Percentiles rank a stretch among this genome's conserved stretches.
Evolutionary conservation across 2,888 invertebrate species (phyloP).

Genomic region (Ectemnius continuus): DNA sequence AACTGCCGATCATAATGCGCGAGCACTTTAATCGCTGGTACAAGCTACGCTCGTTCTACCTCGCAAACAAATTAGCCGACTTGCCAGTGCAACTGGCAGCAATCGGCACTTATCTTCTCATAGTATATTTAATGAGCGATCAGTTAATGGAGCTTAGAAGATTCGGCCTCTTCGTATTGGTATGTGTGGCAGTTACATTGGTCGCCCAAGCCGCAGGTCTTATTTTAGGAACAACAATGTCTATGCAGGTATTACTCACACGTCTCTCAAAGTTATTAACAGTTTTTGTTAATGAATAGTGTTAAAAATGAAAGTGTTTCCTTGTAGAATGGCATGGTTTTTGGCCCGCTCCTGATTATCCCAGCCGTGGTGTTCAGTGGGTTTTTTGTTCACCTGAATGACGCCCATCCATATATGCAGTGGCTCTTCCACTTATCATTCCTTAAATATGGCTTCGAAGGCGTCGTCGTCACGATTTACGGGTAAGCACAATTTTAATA

Average conservation of each 20-base stretch:
- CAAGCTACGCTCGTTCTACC: slow-evolving; percentile 89
- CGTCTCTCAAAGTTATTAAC: not conserved
- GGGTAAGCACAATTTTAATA: slow-evolving; percentile 73
- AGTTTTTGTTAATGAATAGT: no score
- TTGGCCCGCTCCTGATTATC: slow-evolving; percentile 92
- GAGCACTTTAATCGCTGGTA: slow-evolving; percentile 96
- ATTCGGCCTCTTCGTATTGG: slow-evolving; percentile 85
- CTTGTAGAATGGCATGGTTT: slow-evolving; percentile 90
- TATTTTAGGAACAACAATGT: slow-evolving; percentile 89
- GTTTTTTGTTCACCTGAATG: slow-evolving; percentile 91
- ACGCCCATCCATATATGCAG: slow-evolving; percentile 87
- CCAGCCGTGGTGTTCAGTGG: slow-evolving; percentile 96
- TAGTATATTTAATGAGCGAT: slow-evolving; percentile 92
- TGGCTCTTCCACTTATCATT: slow-evolving; percentile 95
- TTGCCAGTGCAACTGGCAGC: slow-evolving; percentile 86
- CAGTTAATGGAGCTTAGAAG: slow-evolving; percentile 89
- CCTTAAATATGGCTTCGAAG: slow-evolving; percentile 93
- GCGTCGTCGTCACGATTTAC: slow-evolving; percentile 88
- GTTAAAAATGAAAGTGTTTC: no score
- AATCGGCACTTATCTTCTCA: slow-evolving; percentile 86
- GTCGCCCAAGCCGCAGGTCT: slow-evolving; percentile 93
- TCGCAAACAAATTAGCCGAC: slow-evolving; percentile 88
- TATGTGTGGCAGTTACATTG: slow-evolving; percentile 88
- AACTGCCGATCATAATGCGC: slow-evolving; percentile 87
- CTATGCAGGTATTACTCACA: slow-evolving; percentile 83